Base-by-base conservation (phyloP, 1,140 invertebrate genomes). In the Pissodes strobi region DNA sequence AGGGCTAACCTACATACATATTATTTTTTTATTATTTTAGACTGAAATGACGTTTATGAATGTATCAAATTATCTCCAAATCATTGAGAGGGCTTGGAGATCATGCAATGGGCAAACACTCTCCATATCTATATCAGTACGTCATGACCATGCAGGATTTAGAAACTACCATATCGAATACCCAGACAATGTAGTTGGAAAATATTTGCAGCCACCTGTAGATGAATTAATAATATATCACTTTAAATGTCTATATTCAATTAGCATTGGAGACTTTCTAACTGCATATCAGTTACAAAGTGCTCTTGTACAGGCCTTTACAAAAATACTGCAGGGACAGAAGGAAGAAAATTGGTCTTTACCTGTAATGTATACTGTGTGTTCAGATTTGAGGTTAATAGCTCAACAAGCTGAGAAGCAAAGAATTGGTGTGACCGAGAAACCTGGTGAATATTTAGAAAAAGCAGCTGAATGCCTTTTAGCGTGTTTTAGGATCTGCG, bases 341-440 rank as follows among this genome's bases (percentile, higher is more conserved):
- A 96, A 95, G 73, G 95, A 98, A 74, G 94, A 98, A 71, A 99
- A 98, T 78, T 99, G 96, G 96, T 89, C 89, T 72, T 76, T 98
- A 2, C 92, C 94, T 0, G 83, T 98, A 3, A 91, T 98, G 89
- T 92, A 94, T 75, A 85, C 86, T 1, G 84, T 95, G 15, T 94
- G 93, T 72, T 82, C 95, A 22, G 97, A 99, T 79, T 80, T 99
- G 1, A 65, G 72, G 18, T 81, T 92, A 45, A 81, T 98, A 67
- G 94, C 94, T 3, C 83, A 90, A 27, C 85, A 88, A 78, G 91
- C 89, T 30, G 93, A 95, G 76, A 85, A 80, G 71, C 80, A 78
- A 70, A 79, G 66, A 77, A 72, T 17, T 2, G 70, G 72, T 18
- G 78, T 79, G 25, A 82, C 74, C 48, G 71, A 81, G 22, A 87